Evolutionary conservation across 1,140 invertebrate species (phyloP), one percentile per base, ranked within the genome.

Genomic region (Drosophila aff.): DNA sequence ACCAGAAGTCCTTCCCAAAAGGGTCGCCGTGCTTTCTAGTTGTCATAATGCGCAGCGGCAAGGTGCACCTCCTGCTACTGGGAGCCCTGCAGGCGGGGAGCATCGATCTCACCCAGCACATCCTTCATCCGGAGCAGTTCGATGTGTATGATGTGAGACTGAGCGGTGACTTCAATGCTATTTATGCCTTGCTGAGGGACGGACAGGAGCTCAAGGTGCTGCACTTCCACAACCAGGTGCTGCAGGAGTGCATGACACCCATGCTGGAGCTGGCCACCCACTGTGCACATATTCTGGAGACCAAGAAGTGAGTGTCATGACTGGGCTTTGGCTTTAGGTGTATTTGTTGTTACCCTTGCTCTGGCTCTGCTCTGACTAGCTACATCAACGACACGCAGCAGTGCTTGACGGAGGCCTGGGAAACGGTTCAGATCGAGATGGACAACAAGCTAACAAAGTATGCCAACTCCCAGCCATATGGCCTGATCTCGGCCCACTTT

Each of bases 341-440:
- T 7, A 65, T 10, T 21, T 33, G 26, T 43, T 21, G 10, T 43
- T 21, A 11, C 8, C 7, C 8, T n/a, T 55, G 15, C 21, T 23
- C 1, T 55, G 15, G 15, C 21, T 23, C 1, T 55, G 15, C 21
- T 38, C 5, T 40, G 52, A 23, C 4, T 6, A 93, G 92, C 31
- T 96, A 97, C 91, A 94, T 97, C 31, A 95, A 95, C 40, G 95
- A 96, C 78, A 96, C 96, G 4, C 96, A 97, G 91, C 95, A 95
- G 77, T 96, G 97, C n/a, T 96, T 99, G 81, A 96, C 95, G 49
- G 98, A 99, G 94, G 96, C 97, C 1, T 99, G 98, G 97, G 98
- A 99, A 93, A 98, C 97, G 69, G 98, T 99, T 81, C 94, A 99
- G 16, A 91, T 98, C 26, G 98, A 99, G 94, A 97, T 99, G 95